Percentiles rank a stretch among this genome's conserved stretches.
Conservation (phyloP, 2,888 invertebrate species). For the Ischnus inquisitorius region DNA sequence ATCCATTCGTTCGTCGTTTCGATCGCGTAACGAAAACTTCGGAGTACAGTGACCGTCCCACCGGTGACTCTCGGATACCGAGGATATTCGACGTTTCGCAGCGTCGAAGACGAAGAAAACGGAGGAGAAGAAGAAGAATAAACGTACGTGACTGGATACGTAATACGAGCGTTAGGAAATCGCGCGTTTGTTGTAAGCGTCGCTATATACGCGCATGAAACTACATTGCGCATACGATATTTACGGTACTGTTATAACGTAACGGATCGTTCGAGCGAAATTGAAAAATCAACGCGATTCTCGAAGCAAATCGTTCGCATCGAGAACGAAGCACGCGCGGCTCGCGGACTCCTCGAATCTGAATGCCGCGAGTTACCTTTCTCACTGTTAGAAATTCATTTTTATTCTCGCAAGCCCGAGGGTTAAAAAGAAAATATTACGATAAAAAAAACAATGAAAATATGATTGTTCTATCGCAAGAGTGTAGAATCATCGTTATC, state of each 20-base stretch:
- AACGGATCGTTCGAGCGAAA: not conserved
- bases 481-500: no score
- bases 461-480: no score
- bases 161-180: constrained; percentile 15
- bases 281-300: constrained; percentile 35
- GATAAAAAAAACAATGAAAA: no score
- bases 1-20: constrained; percentile 23
- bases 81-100: constrained; percentile 1
- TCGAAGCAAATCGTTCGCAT: constrained; percentile 30
- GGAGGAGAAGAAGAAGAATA: constrained; percentile 24
- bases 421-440: not conserved
- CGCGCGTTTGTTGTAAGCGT: constrained; percentile 2
- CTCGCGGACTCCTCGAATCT: not conserved
- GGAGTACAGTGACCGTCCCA: constrained; percentile 16
- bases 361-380: constrained; percentile 15
- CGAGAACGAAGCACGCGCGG: constrained; percentile 4
- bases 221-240: not conserved
- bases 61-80: not conserved
- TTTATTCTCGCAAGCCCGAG: constrained; percentile 44
- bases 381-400: constrained; percentile 9
- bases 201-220: not conserved
- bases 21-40: constrained; percentile 9
- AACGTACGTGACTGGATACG: constrained; percentile 38
- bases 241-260: not conserved
- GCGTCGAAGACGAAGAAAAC: not conserved